phyloP scores from a whole-genome alignment of 2,888 invertebrate genomes.

The Drosophila formosana region DNA sequence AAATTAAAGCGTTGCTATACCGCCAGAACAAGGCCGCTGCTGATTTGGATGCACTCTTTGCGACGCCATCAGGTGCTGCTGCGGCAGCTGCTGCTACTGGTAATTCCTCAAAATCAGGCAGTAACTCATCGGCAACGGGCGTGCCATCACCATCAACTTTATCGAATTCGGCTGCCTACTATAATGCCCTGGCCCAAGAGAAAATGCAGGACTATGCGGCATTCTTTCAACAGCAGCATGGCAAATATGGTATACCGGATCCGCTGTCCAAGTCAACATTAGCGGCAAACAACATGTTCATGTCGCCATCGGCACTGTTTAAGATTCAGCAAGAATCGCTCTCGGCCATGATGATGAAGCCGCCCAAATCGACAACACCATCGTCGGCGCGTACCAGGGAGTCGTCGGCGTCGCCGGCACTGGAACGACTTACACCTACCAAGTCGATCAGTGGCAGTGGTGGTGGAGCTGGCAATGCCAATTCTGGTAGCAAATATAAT shows the following conservation, averaged over 20 bases:
- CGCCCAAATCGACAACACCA: constrained; percentile 85
- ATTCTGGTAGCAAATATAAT: constrained; percentile 82
- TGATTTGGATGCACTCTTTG: constrained; percentile 83
- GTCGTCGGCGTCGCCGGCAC: constrained; percentile 83
- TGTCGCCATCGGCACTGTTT: constrained; percentile 89
- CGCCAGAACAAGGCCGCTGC: constrained; percentile 84
- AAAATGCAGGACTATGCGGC: constrained; percentile 86
- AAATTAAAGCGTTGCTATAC: constrained; percentile 82
- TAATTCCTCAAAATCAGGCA: constrained; percentile 52
- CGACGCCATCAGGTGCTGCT: constrained; percentile 78
- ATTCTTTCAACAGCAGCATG: constrained; percentile 85
- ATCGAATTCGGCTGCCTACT: constrained; percentile 82
- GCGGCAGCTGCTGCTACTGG: constrained; percentile 50
- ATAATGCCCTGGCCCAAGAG: constrained; percentile 84
- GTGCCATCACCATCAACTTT: constrained; percentile 71
- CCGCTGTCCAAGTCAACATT: constrained; percentile 91
- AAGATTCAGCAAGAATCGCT: constrained; percentile 88
- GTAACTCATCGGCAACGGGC: constrained; percentile 46
- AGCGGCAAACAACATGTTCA: constrained; percentile 92
- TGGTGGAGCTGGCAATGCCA: constrained; percentile 68
- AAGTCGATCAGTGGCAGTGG: constrained; percentile 72
- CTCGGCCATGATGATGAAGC: constrained; percentile 86
- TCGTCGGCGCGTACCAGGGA: constrained; percentile 83
- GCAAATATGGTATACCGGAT: constrained; percentile 88
- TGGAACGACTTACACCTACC: constrained; percentile 84